Percentiles rank a stretch among this genome's conserved stretches.
Conservation (phyloP, 2,113 vertebrate species). For the Vombatus ursinus region DNA sequence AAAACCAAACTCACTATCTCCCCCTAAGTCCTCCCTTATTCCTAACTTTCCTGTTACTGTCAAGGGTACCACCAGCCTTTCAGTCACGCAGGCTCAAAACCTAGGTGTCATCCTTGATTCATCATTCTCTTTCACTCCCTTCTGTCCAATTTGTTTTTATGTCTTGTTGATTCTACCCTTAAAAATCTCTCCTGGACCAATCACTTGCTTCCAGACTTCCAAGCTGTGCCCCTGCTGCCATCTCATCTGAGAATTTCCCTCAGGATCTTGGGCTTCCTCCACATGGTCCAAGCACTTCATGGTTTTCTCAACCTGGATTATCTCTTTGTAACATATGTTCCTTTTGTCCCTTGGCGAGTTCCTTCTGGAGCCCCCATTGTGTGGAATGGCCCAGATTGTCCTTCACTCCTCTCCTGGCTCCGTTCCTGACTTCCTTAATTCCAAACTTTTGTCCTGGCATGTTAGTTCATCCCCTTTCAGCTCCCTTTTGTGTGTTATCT, state of each 20-base stretch:
- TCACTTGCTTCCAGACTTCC: background rate
- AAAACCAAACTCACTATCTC: background rate
- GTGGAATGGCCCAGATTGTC: background rate
- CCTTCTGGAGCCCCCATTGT: background rate
- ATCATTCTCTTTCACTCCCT: background rate
- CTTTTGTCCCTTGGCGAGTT: background rate
- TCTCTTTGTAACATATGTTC: background rate
- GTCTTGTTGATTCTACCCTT: background rate
- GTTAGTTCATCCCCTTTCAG: background rate
- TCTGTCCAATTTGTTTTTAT: background rate
- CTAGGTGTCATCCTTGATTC: background rate
- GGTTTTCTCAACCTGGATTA: background rate
- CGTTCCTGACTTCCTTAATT: background rate
- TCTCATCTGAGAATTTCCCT: background rate
- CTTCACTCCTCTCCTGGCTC: background rate
- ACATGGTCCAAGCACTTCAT: background rate
- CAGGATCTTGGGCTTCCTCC: no score
- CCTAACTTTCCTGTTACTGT: background rate
- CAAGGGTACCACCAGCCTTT: background rate
- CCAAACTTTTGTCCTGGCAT: background rate
- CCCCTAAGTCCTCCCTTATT: background rate
- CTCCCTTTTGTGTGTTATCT: background rate
- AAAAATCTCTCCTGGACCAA: background rate
- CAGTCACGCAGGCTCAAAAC: background rate
- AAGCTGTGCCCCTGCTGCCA: background rate